A percentile compares a stretch with the other conserved stretches of the same genome.
These are phyloP conservation scores for Morpho deidamia DNA, from an alignment of 2,888 invertebrate genomes.

Conservation along the genomic window DNA sequence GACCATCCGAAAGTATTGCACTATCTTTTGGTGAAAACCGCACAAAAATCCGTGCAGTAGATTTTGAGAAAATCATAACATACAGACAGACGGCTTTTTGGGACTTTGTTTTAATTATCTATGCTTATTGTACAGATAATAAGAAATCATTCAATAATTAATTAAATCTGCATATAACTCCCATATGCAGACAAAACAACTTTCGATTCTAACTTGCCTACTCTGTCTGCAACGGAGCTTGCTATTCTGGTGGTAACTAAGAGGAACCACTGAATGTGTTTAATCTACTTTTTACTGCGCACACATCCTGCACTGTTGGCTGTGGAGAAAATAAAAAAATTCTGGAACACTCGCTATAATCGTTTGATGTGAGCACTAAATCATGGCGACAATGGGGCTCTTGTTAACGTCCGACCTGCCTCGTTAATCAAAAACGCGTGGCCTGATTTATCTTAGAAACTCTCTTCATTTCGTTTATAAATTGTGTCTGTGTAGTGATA, in stretches of 20 bases:
- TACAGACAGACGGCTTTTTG: no score
- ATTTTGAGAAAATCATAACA: no score
- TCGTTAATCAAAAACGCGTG: constrained; percentile 29
- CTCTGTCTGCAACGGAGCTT: constrained; percentile 28
- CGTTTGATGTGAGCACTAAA: constrained; percentile 43
- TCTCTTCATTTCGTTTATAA: no score
- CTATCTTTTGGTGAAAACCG: no score
- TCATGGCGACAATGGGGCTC: constrained; percentile 32
- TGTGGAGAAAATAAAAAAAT: constrained; percentile 35
- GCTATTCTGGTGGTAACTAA: constrained; percentile 35
- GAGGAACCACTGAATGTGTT: constrained; percentile 55
- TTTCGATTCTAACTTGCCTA: neutral
- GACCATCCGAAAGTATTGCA: no score
- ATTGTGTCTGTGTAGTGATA: no score
- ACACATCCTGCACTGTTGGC: constrained; percentile 51
- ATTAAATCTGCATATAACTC: no score
- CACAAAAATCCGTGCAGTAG: no score
- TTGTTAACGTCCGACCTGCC: constrained; percentile 27
- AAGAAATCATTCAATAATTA: no score
- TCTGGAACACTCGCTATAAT: constrained; percentile 27
- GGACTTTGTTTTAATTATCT: no score
- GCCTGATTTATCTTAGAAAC: constrained; percentile 14
- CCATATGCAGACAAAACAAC: no score
- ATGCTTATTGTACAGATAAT: no score
- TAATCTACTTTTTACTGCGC: constrained; percentile 59